These are phyloP conservation scores for Malacoctenus gilli DNA, from an alignment of 2,797 vertebrate genomes.

Conservation along the genomic window DNA sequence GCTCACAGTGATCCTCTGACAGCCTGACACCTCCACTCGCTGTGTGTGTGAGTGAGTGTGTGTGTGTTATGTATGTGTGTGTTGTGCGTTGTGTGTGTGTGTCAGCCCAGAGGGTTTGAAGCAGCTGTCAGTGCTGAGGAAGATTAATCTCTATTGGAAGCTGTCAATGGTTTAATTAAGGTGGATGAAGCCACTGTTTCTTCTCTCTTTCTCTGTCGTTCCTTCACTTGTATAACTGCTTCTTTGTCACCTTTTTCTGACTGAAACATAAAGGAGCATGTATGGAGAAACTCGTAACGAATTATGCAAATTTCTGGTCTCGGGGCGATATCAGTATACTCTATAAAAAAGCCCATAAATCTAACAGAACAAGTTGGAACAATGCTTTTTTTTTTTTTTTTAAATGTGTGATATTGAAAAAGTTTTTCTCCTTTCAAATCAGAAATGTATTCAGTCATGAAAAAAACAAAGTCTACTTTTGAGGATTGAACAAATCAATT, in stretches of 20 bases:
- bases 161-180: constrained; percentile 42
- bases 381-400: too few species aligned
- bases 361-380: too few species aligned
- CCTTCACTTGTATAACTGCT: not conserved
- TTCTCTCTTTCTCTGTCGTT: not conserved
- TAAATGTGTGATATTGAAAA: too few species aligned
- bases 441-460: too few species aligned
- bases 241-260: not conserved
- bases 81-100: constrained; percentile 18
- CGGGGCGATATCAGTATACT: too few species aligned
- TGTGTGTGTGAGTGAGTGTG: constrained; percentile 23
- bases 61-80: constrained; percentile 19
- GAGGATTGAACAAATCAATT: too few species aligned
- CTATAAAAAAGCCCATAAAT: too few species aligned
- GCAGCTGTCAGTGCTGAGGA: constrained; percentile 43
- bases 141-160: constrained; percentile 42
- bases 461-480: too few species aligned
- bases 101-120: constrained; percentile 30
- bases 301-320: too few species aligned
- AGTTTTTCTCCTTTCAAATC: too few species aligned
- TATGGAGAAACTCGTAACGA: too few species aligned
- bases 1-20: constrained; percentile 40
- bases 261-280: too few species aligned
- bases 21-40: constrained; percentile 32
- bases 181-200: constrained; percentile 4